phyloP scores from a whole-genome alignment of 1,140 invertebrate species.

The Achatina immaculata region DNA sequence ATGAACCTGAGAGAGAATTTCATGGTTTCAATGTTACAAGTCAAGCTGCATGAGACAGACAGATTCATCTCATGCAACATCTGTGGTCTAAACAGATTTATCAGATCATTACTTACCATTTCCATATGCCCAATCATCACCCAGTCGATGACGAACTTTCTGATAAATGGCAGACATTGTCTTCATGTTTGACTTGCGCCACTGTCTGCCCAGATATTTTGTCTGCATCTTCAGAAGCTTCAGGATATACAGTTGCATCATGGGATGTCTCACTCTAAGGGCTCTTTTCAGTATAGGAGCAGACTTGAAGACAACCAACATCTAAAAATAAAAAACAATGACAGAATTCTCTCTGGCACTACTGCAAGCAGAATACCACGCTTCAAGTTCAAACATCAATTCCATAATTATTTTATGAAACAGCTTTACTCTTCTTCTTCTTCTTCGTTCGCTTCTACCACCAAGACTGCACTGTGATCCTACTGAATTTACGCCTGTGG shows the following conservation, averaged over 20 bases:
- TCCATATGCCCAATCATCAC: conserved; percentile 99
- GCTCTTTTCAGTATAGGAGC: conserved; percentile 97
- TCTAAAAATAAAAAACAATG: conserved; percentile 74
- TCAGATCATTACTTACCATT: conserved; percentile 79
- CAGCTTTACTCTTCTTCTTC: no score
- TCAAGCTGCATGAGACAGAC: no score
- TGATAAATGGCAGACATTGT: conserved; percentile 99
- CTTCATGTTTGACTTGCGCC: conserved; percentile 99
- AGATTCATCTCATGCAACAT: no score
- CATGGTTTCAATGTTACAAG: no score
- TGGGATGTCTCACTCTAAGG: conserved; percentile 89
- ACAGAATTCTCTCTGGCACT: no score
- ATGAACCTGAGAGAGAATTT: no score
- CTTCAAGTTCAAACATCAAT: background rate
- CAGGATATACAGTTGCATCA: conserved; percentile 98
- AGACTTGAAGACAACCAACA: conserved; percentile 99
- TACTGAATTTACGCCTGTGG: no score
- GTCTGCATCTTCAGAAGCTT: conserved; percentile 99
- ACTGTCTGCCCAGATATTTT: conserved; percentile 97
- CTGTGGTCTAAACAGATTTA: no score
- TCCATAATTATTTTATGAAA: no score
- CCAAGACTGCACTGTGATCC: no score
- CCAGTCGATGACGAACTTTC: conserved; percentile 87
- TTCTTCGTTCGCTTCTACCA: no score
- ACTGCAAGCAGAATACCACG: background rate